Evolutionary conservation across 2,113 vertebrate genomes (phyloP), one percentile per base, ranked within the genome.

Genomic region (Parotia lawesii): DNA sequence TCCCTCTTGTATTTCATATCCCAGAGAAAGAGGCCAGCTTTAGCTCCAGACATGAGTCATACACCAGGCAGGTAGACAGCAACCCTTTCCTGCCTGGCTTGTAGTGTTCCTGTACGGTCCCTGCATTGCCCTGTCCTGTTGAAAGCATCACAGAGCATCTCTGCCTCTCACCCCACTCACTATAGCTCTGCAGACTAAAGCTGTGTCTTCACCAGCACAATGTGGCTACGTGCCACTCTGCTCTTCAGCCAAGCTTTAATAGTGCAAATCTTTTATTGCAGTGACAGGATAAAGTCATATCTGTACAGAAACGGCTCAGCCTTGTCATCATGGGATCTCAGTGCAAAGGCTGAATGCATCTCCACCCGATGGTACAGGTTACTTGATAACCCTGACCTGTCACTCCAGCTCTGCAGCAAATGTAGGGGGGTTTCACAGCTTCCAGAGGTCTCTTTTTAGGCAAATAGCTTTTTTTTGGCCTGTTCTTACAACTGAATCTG

Each of bases 141-240:
- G 33, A 24, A 57, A 74, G 16, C 3, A 35, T 1, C 45, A 17
- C 27, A 2, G 3, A 56, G 9, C 37, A 9, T 29, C 5, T 9
- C 27, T 47, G 37, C 31, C 16, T 66, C 42, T 38, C 47, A 24
- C 8, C 4, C 7, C 16, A 2, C 29, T 28, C 1, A 0, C 6
- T 61, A 9, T 1, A 16, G 7, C 31, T 75, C 61, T 71, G 51
- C 33, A 75, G 29, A 5, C 5, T 58, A 47, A 50, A 75, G 11
- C n/a, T 44, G 17, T 27, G 3, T 60, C 37, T 72, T 47, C 58
- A 40, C 3, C 19, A 57, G 10, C 22, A n/a, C 0, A 0, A 40
- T 81, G 37, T 37, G 37, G 17, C 45, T 76, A 7, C 1, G 1
- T 40, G 42, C 29, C 37, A 53, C 15, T 27, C 18, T 56, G 8